Evolutionary conservation across 2,888 invertebrate genomes (phyloP).

Genomic region (Unio delphinus): DNA sequence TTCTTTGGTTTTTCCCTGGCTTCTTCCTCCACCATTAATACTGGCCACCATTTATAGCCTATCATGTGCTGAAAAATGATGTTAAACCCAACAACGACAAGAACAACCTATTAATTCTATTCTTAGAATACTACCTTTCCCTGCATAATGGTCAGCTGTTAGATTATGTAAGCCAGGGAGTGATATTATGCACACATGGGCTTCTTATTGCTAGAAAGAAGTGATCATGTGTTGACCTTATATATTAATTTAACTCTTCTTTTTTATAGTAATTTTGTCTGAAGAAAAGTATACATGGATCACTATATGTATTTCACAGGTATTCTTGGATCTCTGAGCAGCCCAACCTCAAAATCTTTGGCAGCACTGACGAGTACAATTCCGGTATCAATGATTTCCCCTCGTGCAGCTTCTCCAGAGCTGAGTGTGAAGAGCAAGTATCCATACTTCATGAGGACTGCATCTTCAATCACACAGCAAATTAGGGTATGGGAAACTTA

Average conservation of each 20-base stretch:
- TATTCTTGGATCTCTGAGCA: slow-evolving; percentile 75
- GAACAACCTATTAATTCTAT: too few relatives aligned
- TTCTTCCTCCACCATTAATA: too few relatives aligned
- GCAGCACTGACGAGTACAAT: slow-evolving; percentile 74
- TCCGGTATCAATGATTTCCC: slow-evolving; percentile 73
- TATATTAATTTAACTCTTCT: slow-evolving; percentile 1
- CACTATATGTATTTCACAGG: slow-evolving; percentile 63
- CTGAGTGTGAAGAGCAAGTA: slow-evolving; percentile 56
- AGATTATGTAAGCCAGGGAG: too few relatives aligned
- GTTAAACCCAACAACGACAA: too few relatives aligned
- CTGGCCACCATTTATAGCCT: too few relatives aligned
- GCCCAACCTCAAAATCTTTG: slow-evolving; percentile 74
- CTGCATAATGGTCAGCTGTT: too few relatives aligned
- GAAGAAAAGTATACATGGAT: too few relatives aligned
- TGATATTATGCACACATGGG: too few relatives aligned
- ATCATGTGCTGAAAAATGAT: too few relatives aligned
- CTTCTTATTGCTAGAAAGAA: too few relatives aligned
- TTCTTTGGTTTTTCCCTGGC: too few relatives aligned
- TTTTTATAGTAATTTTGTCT: slow-evolving; percentile 11
- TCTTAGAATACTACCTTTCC: too few relatives aligned
- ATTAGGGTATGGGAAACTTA: slow-evolving; percentile 40
- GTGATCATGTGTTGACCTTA: neutral
- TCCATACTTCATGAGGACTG: slow-evolving; percentile 61
- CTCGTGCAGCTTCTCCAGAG: slow-evolving; percentile 32
- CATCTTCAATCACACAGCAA: slow-evolving; percentile 39